Base-by-base conservation (phyloP, 2,113 vertebrate species). In the Amphilophus citrinellus region DNA sequence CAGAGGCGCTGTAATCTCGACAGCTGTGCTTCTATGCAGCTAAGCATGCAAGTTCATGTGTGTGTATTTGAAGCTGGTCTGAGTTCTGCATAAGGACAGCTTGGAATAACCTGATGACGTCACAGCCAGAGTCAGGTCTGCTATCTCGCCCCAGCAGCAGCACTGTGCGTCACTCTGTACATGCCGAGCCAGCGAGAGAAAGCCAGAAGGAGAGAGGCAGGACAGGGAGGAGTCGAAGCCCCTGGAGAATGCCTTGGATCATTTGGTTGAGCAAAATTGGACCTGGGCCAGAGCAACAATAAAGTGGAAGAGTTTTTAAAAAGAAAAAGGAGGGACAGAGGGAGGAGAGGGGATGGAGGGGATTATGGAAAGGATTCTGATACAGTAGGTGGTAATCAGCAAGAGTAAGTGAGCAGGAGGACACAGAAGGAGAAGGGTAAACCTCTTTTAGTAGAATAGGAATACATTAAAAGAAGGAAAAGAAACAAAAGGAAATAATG, bases 51-150 rank as follows among this genome's bases (percentile, higher is more conserved):
- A 59, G 35, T 59, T 32, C 32, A 65, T 65, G 62, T 58, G 79
- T 73, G 82, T 83, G 32, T 61, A 44, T 63, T 61, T 53, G 76
- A 39, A 32, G 73, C 80, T 10, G 65, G 32, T 84, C 83, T 76
- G 39, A 85, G 68, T 78, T 62, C 68, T 85, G 87, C 88, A 88
- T 84, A 39, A 77, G 90, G 79, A 92, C 80, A 59, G 85, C 83
- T 86, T 61, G 65, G 91, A 89, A 91, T 93, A 94, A 92, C 91
- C 87, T 82, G 66, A 68, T 85, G 91, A 92, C 82, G 87, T 95
- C 93, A 93, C 87, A 84, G 77, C 84, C 71, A 44, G 85, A 91
- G 84, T 83, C 79, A 58, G 85, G 83, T 80, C 88, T 63, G 84
- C 91, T 91, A 90, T 94, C 88, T 84, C 88, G 71, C 80, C 63